phyloP scores from a whole-genome alignment of 2,888 invertebrate genomes.

The Stenotaenia linearis region DNA sequence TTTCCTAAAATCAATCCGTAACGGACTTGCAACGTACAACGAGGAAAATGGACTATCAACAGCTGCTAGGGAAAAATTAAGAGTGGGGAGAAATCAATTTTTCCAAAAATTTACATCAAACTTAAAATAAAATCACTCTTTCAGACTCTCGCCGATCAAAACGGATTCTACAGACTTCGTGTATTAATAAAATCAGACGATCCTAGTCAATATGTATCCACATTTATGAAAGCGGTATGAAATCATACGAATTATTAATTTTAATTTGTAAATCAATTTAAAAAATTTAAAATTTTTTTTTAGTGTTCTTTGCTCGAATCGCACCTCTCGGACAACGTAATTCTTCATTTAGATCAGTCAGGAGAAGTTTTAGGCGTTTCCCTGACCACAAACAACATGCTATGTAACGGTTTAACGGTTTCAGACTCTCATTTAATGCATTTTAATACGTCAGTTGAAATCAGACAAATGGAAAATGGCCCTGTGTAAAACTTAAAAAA shows the following conservation, averaged over 20 bases:
- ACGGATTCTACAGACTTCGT: conserved; percentile 69
- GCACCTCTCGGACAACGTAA: conserved; percentile 69
- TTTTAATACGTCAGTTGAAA: conserved; percentile 70
- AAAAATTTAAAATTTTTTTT: conserved; percentile 32
- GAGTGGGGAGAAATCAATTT: background rate
- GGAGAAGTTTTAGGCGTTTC: conserved; percentile 63
- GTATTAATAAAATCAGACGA: conserved; percentile 63
- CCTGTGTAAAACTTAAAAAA: conserved; percentile 59
- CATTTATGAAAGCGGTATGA: conserved; percentile 71
- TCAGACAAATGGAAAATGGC: conserved; percentile 73
- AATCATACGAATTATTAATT: background rate
- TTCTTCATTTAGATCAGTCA: conserved; percentile 70
- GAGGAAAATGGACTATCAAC: background rate
- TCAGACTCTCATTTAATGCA: conserved; percentile 40
- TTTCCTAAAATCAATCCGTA: conserved; percentile 1
- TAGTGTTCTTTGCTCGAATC: conserved; percentile 69
- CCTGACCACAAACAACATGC: conserved; percentile 46
- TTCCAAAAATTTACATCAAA: background rate
- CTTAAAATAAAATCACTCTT: conserved; percentile 41
- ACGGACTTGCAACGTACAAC: conserved; percentile 7
- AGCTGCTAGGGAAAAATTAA: background rate
- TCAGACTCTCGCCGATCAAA: conserved; percentile 59
- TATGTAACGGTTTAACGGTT: conserved; percentile 44
- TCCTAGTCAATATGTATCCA: conserved; percentile 58
- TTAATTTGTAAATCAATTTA: background rate